Evolutionary conservation across 2,797 vertebrate genomes (phyloP).

Genomic region (Gymnothorax javanicus): DNA sequence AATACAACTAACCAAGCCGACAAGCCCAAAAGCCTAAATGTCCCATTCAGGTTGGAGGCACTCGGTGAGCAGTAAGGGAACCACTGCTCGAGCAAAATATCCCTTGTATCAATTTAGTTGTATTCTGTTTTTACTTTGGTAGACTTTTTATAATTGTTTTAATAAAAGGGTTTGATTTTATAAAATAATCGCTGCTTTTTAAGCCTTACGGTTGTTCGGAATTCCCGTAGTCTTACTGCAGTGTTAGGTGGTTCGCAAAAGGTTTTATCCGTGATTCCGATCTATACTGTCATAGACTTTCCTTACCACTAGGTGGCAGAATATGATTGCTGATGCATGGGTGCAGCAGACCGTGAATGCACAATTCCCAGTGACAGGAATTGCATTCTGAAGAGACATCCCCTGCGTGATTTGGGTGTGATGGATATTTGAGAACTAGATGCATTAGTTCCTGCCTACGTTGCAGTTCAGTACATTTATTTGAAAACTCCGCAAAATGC

Average conservation of each 20-base stretch:
- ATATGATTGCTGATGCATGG: conserved; percentile 62
- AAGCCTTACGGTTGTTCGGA: background rate
- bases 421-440: background rate
- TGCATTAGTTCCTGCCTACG: background rate
- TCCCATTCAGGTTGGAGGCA: no score
- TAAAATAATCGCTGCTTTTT: background rate
- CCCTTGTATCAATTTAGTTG: background rate
- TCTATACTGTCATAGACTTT: conserved; percentile 47
- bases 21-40: no score
- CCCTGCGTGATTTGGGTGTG: background rate
- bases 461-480: background rate
- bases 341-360: background rate
- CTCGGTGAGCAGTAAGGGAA: no score
- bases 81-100: background rate
- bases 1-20: no score
- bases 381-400: background rate
- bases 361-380: background rate
- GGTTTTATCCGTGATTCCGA: background rate
- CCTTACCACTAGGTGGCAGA: conserved; percentile 80
- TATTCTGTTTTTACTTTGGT: background rate
- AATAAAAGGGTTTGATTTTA: background rate
- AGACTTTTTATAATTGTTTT: background rate
- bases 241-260: background rate
- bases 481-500: background rate
- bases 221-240: background rate